These are phyloP conservation scores for Macaria notata DNA, from an alignment of 2,888 invertebrate species.

Conservation along the genomic window DNA sequence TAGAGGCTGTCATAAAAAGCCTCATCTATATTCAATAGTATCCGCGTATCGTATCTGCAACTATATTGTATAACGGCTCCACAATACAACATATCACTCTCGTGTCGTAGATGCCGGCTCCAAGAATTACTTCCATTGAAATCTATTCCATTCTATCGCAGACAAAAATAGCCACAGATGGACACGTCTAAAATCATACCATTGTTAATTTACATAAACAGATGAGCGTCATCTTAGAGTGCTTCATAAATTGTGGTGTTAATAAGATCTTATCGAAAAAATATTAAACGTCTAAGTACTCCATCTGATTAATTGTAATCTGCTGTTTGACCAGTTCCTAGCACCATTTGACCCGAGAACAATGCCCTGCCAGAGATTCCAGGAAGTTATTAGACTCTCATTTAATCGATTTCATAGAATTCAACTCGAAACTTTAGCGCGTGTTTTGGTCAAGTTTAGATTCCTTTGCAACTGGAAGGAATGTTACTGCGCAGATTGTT, in stretches of 20 bases:
- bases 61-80: conserved; percentile 8
- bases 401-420: conserved; percentile 20
- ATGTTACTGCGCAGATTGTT: conserved; percentile 1
- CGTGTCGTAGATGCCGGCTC: conserved; percentile 4
- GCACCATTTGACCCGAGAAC: conserved; percentile 17
- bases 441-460: too few species aligned
- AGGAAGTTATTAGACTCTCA: conserved; percentile 18
- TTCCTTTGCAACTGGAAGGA: background rate
- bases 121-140: conserved; percentile 6
- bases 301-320: too few species aligned
- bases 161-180: background rate
- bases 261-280: too few species aligned
- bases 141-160: conserved; percentile 1
- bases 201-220: too few species aligned
- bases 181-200: too few species aligned
- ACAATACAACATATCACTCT: conserved; percentile 8
- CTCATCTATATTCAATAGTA: conserved; percentile 17
- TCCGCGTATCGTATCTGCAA: conserved; percentile 8
- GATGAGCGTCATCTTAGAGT: too few species aligned
- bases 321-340: background rate
- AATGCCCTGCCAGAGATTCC: conserved; percentile 7
- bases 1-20: conserved; percentile 4
- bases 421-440: too few species aligned
- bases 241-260: too few species aligned
- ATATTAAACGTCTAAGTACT: too few species aligned